These are phyloP conservation scores for Bolborhynchus lineola DNA, from an alignment of 2,113 vertebrate species.

Conservation along the genomic window DNA sequence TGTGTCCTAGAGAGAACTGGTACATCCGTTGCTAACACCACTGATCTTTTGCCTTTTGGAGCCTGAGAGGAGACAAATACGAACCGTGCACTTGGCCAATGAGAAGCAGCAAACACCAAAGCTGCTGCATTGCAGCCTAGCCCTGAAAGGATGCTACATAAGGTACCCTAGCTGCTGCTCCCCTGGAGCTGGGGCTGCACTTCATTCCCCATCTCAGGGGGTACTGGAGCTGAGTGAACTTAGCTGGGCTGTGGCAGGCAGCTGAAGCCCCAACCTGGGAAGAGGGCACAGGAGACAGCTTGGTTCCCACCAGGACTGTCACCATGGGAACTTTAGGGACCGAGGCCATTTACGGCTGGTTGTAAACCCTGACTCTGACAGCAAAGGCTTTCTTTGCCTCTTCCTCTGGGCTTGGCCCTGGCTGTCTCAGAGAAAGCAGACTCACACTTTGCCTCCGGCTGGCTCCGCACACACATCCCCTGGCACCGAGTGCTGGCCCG, in stretches of 20 bases:
- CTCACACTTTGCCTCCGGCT: conserved; percentile 14
- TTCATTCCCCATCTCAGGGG: accelerated
- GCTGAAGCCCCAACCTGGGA: not conserved
- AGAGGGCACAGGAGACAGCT: conserved; percentile 1
- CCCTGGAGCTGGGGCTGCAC: not conserved
- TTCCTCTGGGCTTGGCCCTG: conserved; percentile 36
- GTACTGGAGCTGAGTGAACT: not conserved
- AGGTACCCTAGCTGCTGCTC: not conserved
- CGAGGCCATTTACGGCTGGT: not conserved
- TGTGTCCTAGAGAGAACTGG: not conserved
- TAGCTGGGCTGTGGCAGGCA: not conserved
- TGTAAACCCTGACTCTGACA: conserved; percentile 59
- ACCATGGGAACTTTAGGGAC: conserved; percentile 61
- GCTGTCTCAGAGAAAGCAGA: conserved; percentile 27
- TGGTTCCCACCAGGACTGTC: conserved; percentile 10
- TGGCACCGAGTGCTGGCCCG: conserved; percentile 19
- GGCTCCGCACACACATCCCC: conserved; percentile 51
- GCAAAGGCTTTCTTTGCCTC: conserved; percentile 44
- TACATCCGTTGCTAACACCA: not conserved
- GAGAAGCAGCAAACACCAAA: not conserved
- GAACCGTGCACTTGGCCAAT: not conserved
- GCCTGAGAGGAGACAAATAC: not conserved
- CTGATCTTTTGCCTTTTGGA: not conserved
- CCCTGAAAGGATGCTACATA: not conserved
- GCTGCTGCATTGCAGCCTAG: not conserved